Evolutionary conservation across 2,888 invertebrate species (phyloP), one percentile per base, ranked within the genome.

Genomic region (Oxystoma pomonae): DNA sequence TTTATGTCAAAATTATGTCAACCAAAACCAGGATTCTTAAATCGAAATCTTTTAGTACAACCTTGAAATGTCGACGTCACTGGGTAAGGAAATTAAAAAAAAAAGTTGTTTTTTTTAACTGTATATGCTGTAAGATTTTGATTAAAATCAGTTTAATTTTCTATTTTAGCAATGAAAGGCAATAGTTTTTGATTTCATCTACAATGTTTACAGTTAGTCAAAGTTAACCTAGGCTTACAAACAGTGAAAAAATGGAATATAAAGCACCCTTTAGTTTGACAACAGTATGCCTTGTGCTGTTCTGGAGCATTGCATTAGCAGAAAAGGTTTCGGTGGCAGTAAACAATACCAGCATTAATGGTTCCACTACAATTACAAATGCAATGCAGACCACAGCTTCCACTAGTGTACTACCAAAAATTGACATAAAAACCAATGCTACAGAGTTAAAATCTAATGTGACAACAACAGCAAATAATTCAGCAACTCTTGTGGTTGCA

Each of bases 241-340:
- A n/a, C n/a, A n/a, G n/a, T n/a, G n/a, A 35, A 35, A 35, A 7
- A 35, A 35, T 35, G 35, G 35, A 35, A 7, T 35, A 35, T 35
- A 35, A 35, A 59, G 59, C 62, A 20, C 65, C 61, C 55, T 20
- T 59, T 9, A 61, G 58, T 12, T 61, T 62, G 20, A 67, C 69
- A 12, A 67, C 68, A 56, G 18, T 71, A 51, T 73, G 68, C 65
- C 71, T 74, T 56, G 57, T 72, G 16, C 64, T 74, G 22, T 71
- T 73, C 62, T 70, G 71, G 65, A 72, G 73, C 68, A 72, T 72
- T 72, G 72, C 70, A 20, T 71, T 72, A 20, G 61, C 69, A 5
- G 67, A 72, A 64, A 68, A 73, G 62, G 61, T 64, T 3, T 69
- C 55, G 21, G 57, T 19, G 1, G 57, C 55, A 20, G 51, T 18